Percentiles rank a stretch among this genome's conserved stretches.
Evolutionary conservation across 1,140 invertebrate species (phyloP).

Genomic region (Drosophila repletoides): DNA sequence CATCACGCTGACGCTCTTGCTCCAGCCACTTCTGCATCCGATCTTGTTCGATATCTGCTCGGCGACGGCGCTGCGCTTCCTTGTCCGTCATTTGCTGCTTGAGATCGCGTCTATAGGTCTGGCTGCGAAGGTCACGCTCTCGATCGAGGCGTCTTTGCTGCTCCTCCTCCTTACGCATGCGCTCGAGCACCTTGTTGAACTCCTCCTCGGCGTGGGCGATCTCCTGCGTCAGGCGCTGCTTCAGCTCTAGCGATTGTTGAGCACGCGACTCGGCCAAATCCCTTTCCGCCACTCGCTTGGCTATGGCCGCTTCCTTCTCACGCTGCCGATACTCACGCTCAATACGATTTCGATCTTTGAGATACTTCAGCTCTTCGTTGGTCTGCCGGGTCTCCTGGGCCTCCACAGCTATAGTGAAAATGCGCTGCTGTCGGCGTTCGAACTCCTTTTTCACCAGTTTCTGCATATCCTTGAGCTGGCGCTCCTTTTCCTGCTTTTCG

Average conservation of each 20-base stretch:
- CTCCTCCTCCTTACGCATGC: slow-evolving; percentile 83
- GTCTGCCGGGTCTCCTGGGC: slow-evolving; percentile 77
- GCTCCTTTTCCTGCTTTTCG: slow-evolving; percentile 85
- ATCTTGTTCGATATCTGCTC: slow-evolving; percentile 82
- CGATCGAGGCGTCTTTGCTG: slow-evolving; percentile 81
- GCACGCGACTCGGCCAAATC: slow-evolving; percentile 83
- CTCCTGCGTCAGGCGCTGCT: slow-evolving; percentile 84
- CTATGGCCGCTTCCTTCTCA: slow-evolving; percentile 84
- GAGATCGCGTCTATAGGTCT: slow-evolving; percentile 68
- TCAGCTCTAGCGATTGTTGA: slow-evolving; percentile 82
- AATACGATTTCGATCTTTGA: slow-evolving; percentile 84
- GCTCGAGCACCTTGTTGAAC: slow-evolving; percentile 83
- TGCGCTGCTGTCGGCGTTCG: slow-evolving; percentile 82
- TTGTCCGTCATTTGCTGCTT: slow-evolving; percentile 85
- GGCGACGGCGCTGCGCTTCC: slow-evolving; percentile 84
- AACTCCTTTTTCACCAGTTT: slow-evolving; percentile 80
- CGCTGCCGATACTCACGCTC: slow-evolving; percentile 84
- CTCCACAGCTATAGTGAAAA: slow-evolving; percentile 82
- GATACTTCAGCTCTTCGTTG: slow-evolving; percentile 84
- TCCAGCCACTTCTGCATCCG: slow-evolving; percentile 85
- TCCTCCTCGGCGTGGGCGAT: slow-evolving; percentile 85
- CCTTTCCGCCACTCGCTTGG: slow-evolving; percentile 83
- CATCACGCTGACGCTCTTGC: slow-evolving; percentile 84
- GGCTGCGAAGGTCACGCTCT: slow-evolving; percentile 47
- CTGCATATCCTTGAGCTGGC: slow-evolving; percentile 81